Evolutionary conservation across 2,113 vertebrate species (phyloP), one percentile per base, ranked within the genome.

Genomic region (Gopherus flavomarginatus): DNA sequence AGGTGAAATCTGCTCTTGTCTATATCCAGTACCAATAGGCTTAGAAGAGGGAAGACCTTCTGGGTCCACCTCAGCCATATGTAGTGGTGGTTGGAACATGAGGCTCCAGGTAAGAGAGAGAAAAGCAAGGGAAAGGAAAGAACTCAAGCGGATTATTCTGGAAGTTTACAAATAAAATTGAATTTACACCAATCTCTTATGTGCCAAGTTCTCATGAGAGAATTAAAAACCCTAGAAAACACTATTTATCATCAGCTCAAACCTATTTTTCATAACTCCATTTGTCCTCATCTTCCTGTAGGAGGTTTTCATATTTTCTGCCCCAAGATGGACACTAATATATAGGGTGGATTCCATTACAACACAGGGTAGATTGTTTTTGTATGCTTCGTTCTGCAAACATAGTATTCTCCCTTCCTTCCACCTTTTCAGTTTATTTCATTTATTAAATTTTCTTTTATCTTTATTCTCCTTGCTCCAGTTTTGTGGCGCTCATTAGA

Each of bases 401-500:
- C 11, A 2, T 75, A 44, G 10, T 95, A 87, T 6, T 13, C 83
- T 19, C 1, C 2, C 1, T 31, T 69, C 89, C 91, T 38, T 72
- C 10, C 44, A 90, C 24, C 49, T 77, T 92, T 89, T 27, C 10
- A 59, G 5, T 69, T 93, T 86, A 80, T 93, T 47, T 22, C 27
- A 6, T 84, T 80, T 24, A 53, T 86, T 92, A 0, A 0, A 5
- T 93, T 86, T 92, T 90, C 3, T 79, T 72, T 38, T 93, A 8
- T 24, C 2, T 86, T 93, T 56, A 3, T 1, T 85, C 92, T 94
- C 1, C 77, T 26, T 90, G 91, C 50, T 91, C 3, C n/a, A 91
- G 65, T 42, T 90, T 95, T 90, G 49, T 94, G n/a, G 5, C 49
- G 11, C 47, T 83, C 87, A 81, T 78, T 86, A 81, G n/a, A 54